These are phyloP conservation scores for Zootermopsis nevadensis DNA, from an alignment of 2,888 invertebrate species.

Conservation along the genomic window DNA sequence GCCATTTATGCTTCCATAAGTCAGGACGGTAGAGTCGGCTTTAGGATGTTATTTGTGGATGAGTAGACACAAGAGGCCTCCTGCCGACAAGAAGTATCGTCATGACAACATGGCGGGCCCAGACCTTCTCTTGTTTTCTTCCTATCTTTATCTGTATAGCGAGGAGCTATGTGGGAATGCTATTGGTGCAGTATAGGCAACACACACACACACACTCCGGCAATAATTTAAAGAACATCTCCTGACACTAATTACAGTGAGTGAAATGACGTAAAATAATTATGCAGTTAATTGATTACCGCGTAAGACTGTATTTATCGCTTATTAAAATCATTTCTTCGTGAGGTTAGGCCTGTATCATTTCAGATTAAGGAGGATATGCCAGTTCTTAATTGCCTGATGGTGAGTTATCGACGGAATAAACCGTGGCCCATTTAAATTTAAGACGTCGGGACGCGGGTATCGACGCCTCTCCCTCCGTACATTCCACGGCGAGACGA, in stretches of 20 bases:
- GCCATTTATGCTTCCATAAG: neutral
- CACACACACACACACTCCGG: neutral
- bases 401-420: neutral
- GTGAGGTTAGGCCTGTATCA: neutral
- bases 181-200: neutral
- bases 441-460: neutral
- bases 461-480: too few relatives aligned
- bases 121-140: neutral
- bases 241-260: neutral
- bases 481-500: too few relatives aligned
- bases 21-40: neutral
- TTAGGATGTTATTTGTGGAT: neutral
- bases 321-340: neutral
- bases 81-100: slow-evolving; percentile 6
- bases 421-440: neutral
- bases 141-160: neutral
- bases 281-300: neutral
- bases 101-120: neutral
- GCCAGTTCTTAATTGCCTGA: neutral
- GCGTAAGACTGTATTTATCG: neutral
- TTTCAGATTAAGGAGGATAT: neutral
- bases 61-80: slow-evolving; percentile 10
- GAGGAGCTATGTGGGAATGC: neutral
- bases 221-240: neutral
- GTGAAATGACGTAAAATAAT: neutral